phyloP scores from a whole-genome alignment of 2,113 vertebrate genomes.

The Sphaerodactylus townsendi region DNA sequence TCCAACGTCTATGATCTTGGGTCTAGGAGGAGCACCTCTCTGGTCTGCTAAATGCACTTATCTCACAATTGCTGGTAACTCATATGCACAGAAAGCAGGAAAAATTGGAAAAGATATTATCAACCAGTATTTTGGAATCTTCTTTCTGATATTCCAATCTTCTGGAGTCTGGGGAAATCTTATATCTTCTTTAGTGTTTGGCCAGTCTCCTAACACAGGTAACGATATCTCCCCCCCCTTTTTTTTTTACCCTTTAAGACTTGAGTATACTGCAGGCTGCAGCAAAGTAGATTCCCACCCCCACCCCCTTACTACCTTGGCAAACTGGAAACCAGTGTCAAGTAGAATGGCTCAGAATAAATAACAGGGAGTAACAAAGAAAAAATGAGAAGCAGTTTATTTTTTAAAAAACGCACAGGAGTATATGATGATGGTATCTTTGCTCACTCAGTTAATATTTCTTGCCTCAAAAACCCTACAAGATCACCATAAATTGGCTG shows the following conservation, averaged over 20 bases:
- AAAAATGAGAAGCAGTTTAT: no score
- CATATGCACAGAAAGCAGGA: conserved; percentile 68
- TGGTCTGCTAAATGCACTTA: conserved; percentile 95
- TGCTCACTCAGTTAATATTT: neutral
- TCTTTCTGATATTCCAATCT: conserved; percentile 95
- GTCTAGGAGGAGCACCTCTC: conserved; percentile 88
- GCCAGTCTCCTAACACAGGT: conserved; percentile 80
- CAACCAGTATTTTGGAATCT: conserved; percentile 92
- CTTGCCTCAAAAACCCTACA: no score
- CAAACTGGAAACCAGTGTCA: conserved; percentile 33
- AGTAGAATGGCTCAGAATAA: conserved; percentile 5
- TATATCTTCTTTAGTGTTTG: conserved; percentile 91
- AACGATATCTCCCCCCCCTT: conserved; percentile 28
- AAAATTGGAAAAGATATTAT: conserved; percentile 80
- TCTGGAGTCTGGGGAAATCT: conserved; percentile 93
- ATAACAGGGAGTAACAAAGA: neutral
- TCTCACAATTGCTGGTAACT: conserved; percentile 84
- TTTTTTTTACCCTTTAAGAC: neutral
- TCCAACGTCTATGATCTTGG: conserved; percentile 89
- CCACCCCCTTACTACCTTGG: conserved; percentile 30
- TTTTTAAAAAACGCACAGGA: neutral
- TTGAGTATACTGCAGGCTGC: neutral
- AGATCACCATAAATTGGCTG: no score
- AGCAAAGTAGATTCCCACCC: neutral
- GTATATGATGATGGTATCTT: neutral